phyloP scores from a whole-genome alignment of 2,797 vertebrate species.

The Huso huso region DNA sequence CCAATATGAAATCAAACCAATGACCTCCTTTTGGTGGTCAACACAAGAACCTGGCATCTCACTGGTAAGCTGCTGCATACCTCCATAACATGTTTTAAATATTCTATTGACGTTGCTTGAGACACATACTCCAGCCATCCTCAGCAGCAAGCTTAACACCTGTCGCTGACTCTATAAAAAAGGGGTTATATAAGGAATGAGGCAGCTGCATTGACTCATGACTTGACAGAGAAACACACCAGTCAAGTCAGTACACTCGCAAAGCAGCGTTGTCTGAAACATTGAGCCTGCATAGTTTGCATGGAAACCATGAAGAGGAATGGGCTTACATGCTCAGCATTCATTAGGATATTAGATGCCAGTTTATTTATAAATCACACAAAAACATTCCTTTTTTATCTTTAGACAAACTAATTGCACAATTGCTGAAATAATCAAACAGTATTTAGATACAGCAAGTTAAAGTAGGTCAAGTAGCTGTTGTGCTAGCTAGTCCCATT shows the following conservation, averaged over 20 bases:
- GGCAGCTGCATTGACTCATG: slow-evolving; percentile 45
- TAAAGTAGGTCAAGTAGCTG: too few species aligned
- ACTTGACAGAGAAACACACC: not conserved
- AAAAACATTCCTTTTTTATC: too few species aligned
- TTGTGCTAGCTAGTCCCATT: too few species aligned
- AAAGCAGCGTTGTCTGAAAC: not conserved
- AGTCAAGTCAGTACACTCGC: not conserved
- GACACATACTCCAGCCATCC: not conserved
- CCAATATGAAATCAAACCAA: slow-evolving; percentile 21
- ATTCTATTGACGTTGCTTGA: slow-evolving; percentile 13
- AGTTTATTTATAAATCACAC: too few species aligned
- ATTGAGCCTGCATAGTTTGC: not conserved
- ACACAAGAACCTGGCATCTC: slow-evolving; percentile 6
- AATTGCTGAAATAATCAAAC: too few species aligned
- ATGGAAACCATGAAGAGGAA: not conserved
- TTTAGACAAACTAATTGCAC: too few species aligned
- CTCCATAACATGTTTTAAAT: slow-evolving; percentile 14
- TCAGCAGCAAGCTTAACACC: slow-evolving; percentile 36
- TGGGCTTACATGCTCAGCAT: not conserved
- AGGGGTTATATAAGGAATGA: slow-evolving; percentile 30
- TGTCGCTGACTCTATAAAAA: slow-evolving; percentile 33
- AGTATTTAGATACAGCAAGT: too few species aligned
- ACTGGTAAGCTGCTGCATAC: slow-evolving; percentile 1
- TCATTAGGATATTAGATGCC: not conserved
- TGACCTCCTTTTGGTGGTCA: slow-evolving; percentile 27